These are phyloP conservation scores for Tetragonisca angustula DNA, from an alignment of 2,888 invertebrate genomes.

Conservation along the genomic window DNA sequence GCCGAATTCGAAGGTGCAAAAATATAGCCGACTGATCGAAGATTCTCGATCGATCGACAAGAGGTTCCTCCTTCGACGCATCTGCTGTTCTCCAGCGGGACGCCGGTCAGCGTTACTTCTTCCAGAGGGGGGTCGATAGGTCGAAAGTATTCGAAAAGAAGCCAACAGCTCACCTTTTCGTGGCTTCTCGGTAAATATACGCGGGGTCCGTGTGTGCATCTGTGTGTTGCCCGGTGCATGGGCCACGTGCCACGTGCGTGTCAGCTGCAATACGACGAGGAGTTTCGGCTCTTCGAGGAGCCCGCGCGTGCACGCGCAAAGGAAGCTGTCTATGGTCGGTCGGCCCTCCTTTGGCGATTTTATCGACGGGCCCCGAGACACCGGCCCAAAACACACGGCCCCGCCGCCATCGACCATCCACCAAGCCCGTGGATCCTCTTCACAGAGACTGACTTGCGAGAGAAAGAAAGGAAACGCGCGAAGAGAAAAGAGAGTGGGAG, in stretches of 20 bases:
- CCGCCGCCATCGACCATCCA: neutral
- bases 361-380: slow-evolving; percentile 53
- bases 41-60: neutral
- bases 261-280: slow-evolving; percentile 71
- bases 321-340: slow-evolving; percentile 61
- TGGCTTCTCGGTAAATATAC: slow-evolving; percentile 61
- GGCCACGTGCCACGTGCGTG: slow-evolving; percentile 72
- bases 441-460: neutral
- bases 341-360: slow-evolving; percentile 64
- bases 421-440: neutral
- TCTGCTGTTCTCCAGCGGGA: slow-evolving; percentile 28
- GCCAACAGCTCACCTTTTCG: slow-evolving; percentile 60
- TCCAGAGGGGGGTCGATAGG: slow-evolving; percentile 60
- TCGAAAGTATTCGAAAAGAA: slow-evolving; percentile 56
- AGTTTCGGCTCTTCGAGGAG: slow-evolving; percentile 55
- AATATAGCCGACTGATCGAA: neutral
- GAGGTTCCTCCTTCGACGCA: slow-evolving; percentile 16
- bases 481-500: neutral
- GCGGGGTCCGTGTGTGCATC: slow-evolving; percentile 32
- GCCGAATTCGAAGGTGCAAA: neutral
- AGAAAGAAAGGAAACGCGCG: slow-evolving; percentile 7
- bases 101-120: slow-evolving; percentile 18
- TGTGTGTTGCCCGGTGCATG: slow-evolving; percentile 61
- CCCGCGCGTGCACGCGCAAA: slow-evolving; percentile 59
- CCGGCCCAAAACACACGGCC: slow-evolving; percentile 12